Evolutionary conservation across 1,140 invertebrate genomes (phyloP), one percentile per base, ranked within the genome.

Genomic region (Vanessa tameamea): DNA sequence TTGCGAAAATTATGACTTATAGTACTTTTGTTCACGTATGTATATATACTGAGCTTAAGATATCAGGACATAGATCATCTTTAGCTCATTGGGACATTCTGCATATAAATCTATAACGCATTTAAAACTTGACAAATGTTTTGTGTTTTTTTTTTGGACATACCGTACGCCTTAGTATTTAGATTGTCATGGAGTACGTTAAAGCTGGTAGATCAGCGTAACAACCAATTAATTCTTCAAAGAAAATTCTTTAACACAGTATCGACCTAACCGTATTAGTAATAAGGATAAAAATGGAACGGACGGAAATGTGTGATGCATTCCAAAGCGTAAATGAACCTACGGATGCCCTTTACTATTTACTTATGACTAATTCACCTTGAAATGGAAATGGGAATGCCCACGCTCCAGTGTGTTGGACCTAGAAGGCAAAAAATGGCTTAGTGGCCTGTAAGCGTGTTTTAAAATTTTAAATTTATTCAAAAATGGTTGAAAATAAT

Each of bases 361-460:
- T 64, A 66, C 63, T 59, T 71, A 70, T 43, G 53, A 77, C 72
- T 78, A 74, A 78, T 77, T 77, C 68, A 64, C 72, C 64, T 74
- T 71, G 64, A 64, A 71, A 72, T 72, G 64, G 50, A 71, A 70
- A 23, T 16, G 20, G 9, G 8, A 43, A 43, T 43, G 37, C 37
- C 37, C 37, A 43, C 37, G 37, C 37, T 43, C 7, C 37, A 43
- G 9, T 11, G 9, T 43, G 37, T 11, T 43, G 37, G 9, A 5
- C 37, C 7, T 6, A 9, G 0, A 43, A 3, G 37, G 37, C 37
- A 43, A 43, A 43, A 43, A 43, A 43, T 43, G 26, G 3, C 2
- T 31, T 31, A 3, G 26, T 31, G 2, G 6, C 26, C 26, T 31
- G 2, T 31, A 3, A 31, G 26, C 26, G 26, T 31, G 26, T 31